Conservation (phyloP, 2,113 vertebrate species). For the Saimiri boliviensis region DNA sequence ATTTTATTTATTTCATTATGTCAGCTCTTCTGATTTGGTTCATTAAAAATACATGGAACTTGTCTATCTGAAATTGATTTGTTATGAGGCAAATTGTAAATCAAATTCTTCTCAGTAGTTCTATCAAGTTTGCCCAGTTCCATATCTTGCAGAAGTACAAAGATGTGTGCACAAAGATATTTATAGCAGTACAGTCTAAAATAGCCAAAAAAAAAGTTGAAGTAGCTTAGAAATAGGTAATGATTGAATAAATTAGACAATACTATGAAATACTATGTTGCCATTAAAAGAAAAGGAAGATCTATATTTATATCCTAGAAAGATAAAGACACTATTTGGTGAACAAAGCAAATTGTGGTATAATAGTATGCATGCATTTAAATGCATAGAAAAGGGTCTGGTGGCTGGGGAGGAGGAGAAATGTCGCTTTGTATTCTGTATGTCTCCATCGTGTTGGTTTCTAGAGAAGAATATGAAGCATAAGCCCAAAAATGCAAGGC, state of each 20-base stretch:
- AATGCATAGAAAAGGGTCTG: neutral
- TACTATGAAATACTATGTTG: neutral
- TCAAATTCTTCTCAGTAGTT: slow-evolving; percentile 20
- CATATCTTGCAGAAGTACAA: neutral
- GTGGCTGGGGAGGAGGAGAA: neutral
- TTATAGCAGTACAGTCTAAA: slow-evolving; percentile 6
- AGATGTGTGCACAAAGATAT: neutral
- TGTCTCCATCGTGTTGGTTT: slow-evolving; percentile 32
- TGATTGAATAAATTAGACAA: neutral
- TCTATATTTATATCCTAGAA: neutral
- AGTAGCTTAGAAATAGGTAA: neutral
- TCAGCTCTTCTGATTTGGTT: neutral
- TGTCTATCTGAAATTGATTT: neutral
- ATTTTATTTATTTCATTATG: neutral
- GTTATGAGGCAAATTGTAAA: slow-evolving; percentile 36
- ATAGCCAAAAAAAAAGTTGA: neutral
- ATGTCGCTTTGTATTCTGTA: neutral
- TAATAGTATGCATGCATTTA: neutral
- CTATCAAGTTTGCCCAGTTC: neutral
- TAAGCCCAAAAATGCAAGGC: neutral
- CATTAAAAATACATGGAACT: neutral
- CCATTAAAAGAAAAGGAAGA: neutral
- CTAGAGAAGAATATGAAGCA: slow-evolving; percentile 10
- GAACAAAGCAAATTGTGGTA: neutral
- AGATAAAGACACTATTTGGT: neutral